Percentiles rank a stretch among this genome's conserved stretches.
Conservation (phyloP, 2,113 vertebrate species). For the Pollimyrus isidori region DNA sequence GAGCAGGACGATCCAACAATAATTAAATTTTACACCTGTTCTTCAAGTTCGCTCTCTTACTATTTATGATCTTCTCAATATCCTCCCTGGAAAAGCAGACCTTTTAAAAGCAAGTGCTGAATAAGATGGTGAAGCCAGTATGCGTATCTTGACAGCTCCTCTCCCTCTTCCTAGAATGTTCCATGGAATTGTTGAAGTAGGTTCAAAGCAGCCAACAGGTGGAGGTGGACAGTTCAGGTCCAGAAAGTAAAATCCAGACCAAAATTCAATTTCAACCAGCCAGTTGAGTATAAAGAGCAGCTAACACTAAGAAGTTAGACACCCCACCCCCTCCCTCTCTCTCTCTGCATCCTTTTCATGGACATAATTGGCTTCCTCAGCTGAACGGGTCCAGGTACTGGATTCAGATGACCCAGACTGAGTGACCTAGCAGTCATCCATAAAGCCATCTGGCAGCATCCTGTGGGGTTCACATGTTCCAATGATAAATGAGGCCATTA, state of each 20-base stretch:
- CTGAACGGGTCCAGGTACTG: slow-evolving; percentile 30
- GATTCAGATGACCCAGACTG: slow-evolving; percentile 54
- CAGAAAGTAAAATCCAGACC: neutral
- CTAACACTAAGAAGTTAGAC: neutral
- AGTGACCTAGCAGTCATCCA: slow-evolving; percentile 56
- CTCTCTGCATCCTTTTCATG: slow-evolving; percentile 25
- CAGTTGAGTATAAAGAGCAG: neutral
- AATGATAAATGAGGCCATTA: slow-evolving; percentile 53
- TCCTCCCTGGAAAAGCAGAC: neutral
- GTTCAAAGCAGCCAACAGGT: neutral
- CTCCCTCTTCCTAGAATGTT: neutral
- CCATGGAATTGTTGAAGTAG: neutral
- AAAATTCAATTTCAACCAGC: neutral
- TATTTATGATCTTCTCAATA: neutral
- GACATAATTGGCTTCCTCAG: slow-evolving; percentile 39
- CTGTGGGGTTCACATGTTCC: slow-evolving; percentile 44
- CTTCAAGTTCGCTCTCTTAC: neutral
- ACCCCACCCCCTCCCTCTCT: neutral
- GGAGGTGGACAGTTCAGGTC: neutral
- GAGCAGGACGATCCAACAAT: neutral
- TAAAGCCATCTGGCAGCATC: slow-evolving; percentile 57
- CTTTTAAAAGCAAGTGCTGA: neutral
- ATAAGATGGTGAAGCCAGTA: neutral
- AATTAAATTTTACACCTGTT: neutral
- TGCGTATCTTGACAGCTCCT: neutral